Percentiles rank a stretch among this genome's conserved stretches.
These are phyloP conservation scores for Drosophila nr. fundita DNA, from an alignment of 2,888 invertebrate genomes.

Conservation along the genomic window DNA sequence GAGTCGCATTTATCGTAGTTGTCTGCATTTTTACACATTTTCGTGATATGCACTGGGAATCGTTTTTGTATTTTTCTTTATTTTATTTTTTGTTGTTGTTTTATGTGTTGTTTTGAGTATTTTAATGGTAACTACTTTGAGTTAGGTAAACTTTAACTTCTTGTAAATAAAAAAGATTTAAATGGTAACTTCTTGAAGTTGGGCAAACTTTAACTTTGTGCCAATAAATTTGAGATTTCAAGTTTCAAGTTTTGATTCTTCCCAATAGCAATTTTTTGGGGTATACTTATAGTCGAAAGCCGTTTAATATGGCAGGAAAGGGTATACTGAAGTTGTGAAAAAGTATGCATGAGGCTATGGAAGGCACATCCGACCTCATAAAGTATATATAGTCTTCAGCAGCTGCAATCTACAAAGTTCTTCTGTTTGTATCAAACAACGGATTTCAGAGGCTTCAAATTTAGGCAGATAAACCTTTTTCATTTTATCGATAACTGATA, in stretches of 20 bases:
- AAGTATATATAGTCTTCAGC: background rate
- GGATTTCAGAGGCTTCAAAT: no score
- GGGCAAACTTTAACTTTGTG: background rate
- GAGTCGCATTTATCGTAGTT: constrained; percentile 73
- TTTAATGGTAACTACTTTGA: constrained; percentile 30
- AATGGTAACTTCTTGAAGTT: background rate
- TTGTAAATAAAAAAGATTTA: constrained; percentile 10
- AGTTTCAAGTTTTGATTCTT: background rate
- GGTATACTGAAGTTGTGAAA: background rate
- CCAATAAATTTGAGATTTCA: background rate
- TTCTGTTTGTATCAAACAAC: no score
- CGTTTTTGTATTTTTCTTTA: constrained; percentile 5
- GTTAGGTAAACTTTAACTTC: constrained; percentile 2
- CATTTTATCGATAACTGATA: background rate
- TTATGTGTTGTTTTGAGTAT: constrained; percentile 26
- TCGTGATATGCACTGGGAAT: constrained; percentile 47
- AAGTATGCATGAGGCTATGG: background rate
- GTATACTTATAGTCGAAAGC: background rate
- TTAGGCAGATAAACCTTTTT: no score
- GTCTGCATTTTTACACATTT: constrained; percentile 67
- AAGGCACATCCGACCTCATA: rapidly evolving
- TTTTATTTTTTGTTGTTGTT: constrained; percentile 5
- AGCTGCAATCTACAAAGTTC: background rate
- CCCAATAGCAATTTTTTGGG: background rate
- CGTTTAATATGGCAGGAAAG: background rate